These are phyloP conservation scores for Homarus americanus DNA, from an alignment of 1,140 invertebrate species.

Conservation along the genomic window DNA sequence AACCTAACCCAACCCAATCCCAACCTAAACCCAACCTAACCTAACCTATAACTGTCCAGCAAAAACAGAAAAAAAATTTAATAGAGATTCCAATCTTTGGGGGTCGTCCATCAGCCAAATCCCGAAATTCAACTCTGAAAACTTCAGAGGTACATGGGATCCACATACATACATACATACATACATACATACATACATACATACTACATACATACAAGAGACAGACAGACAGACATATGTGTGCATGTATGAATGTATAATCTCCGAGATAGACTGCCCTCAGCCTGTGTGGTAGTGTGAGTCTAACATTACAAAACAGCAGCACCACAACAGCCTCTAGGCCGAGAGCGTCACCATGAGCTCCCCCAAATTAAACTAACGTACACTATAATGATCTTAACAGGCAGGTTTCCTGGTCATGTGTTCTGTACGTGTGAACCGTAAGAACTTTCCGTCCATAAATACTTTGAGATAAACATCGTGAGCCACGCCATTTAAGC, in stretches of 20 bases:
- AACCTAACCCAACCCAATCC: no score
- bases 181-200: not conserved
- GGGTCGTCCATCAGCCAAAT: no score
- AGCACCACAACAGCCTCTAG: not conserved
- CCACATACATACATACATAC: no score
- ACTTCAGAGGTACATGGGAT: not conserved
- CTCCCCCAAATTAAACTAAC: not conserved
- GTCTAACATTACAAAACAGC: not conserved
- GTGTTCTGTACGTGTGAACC: conserved; percentile 34
- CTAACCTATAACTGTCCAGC: no score
- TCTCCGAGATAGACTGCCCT: not conserved
- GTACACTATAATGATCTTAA: not conserved
- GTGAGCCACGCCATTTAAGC: conserved; percentile 45
- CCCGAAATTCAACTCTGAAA: no score
- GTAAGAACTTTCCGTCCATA: conserved; percentile 56
- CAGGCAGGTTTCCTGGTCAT: conserved; percentile 6
- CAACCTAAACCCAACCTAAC: no score
- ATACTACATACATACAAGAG: not conserved
- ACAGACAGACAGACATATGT: no score
- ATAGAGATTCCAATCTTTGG: no score
- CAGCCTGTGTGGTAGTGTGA: not conserved
- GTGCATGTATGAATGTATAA: no score
- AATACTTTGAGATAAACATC: conserved; percentile 65
- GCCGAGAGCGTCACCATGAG: not conserved
- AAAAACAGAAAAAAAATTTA: no score